phyloP scores from a whole-genome alignment of 1,140 invertebrate genomes.

The Papilio aristodemus region DNA sequence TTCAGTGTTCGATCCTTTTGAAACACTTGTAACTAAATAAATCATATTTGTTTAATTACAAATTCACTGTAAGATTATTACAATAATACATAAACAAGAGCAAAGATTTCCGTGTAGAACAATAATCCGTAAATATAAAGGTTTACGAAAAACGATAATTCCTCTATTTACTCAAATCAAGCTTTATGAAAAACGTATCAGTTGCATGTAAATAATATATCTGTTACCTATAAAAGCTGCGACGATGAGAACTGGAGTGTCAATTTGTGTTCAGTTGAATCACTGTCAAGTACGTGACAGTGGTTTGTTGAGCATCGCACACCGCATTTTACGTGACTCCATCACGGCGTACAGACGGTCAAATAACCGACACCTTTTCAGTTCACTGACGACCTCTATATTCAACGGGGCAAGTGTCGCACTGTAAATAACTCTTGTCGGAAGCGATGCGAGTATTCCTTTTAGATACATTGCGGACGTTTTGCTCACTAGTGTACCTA shows the following conservation, averaged over 20 bases:
- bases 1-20: too few relatives aligned
- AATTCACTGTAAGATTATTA: too few relatives aligned
- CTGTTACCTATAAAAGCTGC: not conserved
- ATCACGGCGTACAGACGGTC: constrained; percentile 3
- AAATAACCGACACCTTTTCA: constrained; percentile 14
- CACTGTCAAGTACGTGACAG: constrained; percentile 2
- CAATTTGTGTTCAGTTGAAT: constrained; percentile 16
- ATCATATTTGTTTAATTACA: too few relatives aligned
- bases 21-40: too few relatives aligned
- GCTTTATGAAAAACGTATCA: not conserved
- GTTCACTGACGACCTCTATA: not conserved
- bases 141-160: too few relatives aligned
- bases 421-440: not conserved
- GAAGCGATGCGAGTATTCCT: not conserved
- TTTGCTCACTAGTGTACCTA: not conserved
- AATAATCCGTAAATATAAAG: too few relatives aligned
- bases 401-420: not conserved
- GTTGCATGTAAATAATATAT: not conserved
- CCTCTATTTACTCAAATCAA: not conserved
- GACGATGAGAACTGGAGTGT: constrained; percentile 2
- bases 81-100: too few relatives aligned
- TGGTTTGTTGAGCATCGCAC: not conserved
- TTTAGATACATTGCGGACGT: constrained; percentile 1
- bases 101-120: too few relatives aligned
- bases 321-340: not conserved